phyloP scores from a whole-genome alignment of 2,888 invertebrate species.

The Eupithecia subfuscata region DNA sequence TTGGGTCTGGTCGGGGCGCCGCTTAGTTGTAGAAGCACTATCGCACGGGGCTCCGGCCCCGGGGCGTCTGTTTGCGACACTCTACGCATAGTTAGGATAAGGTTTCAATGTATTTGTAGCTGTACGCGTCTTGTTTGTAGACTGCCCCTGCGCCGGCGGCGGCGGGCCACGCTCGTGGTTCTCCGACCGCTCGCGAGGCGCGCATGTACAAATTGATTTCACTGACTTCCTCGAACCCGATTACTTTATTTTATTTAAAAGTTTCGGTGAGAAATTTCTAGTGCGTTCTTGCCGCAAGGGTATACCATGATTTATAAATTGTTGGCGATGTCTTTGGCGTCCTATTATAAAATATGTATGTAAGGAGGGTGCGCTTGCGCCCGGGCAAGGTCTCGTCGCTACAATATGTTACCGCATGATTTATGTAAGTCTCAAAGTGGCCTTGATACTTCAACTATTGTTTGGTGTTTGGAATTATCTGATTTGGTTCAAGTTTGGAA shows the following conservation, averaged over 20 bases:
- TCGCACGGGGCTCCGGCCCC: slow-evolving; percentile 40
- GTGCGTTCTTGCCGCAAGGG: slow-evolving; percentile 79
- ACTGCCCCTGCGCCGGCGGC: slow-evolving; percentile 43
- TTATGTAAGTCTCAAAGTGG: slow-evolving; percentile 82
- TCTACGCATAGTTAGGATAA: slow-evolving; percentile 71
- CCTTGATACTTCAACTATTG: slow-evolving; percentile 82
- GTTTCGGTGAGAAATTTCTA: slow-evolving; percentile 76
- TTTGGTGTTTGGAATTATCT: slow-evolving; percentile 78
- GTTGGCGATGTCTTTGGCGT: slow-evolving; percentile 77
- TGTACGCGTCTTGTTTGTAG: slow-evolving; percentile 60
- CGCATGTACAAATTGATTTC: slow-evolving; percentile 80
- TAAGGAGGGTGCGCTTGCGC: slow-evolving; percentile 51
- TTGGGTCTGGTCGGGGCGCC: slow-evolving; percentile 39
- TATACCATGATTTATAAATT: slow-evolving; percentile 78
- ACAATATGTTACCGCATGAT: slow-evolving; percentile 69
- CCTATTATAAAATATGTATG: slow-evolving; percentile 50
- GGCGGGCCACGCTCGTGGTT: slow-evolving; percentile 19
- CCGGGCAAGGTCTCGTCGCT: slow-evolving; percentile 70
- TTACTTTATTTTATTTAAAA: slow-evolving; percentile 62
- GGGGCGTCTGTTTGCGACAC: slow-evolving; percentile 67
- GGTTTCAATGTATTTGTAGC: slow-evolving; percentile 75
- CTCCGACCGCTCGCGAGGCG: slow-evolving; percentile 37
- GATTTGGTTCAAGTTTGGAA: slow-evolving; percentile 81
- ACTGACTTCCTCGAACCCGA: slow-evolving; percentile 63
- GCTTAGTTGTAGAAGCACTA: slow-evolving; percentile 69